A percentile compares a stretch with the other conserved stretches of the same genome.
These are phyloP conservation scores for Uropetala carovei DNA, from an alignment of 2,888 invertebrate genomes.

Conservation along the genomic window DNA sequence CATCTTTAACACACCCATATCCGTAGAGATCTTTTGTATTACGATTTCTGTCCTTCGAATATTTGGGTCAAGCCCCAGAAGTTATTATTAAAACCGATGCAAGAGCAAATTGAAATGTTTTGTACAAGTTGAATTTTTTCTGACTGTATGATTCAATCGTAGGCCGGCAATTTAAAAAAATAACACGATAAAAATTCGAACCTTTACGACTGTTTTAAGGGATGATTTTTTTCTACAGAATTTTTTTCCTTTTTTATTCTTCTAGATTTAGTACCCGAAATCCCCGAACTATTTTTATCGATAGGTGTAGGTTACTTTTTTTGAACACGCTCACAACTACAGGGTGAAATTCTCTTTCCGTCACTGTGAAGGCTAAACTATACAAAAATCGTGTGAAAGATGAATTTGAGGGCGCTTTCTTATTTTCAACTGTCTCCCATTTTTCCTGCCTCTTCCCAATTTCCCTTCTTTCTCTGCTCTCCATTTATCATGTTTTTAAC, in stretches of 20 bases:
- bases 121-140: background rate
- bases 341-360: background rate
- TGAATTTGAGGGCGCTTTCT: conserved; percentile 58
- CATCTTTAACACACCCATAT: background rate
- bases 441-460: background rate
- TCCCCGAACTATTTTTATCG: background rate
- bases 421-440: conserved; percentile 50
- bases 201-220: background rate
- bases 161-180: background rate
- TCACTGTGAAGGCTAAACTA: background rate
- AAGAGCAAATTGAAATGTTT: background rate
- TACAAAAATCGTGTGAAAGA: conserved; percentile 9
- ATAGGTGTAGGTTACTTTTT: background rate
- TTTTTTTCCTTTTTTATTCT: background rate
- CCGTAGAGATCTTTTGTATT: background rate
- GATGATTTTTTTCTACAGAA: background rate
- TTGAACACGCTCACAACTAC: background rate
- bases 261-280: background rate
- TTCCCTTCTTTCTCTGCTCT: background rate
- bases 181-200: background rate
- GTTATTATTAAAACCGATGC: background rate
- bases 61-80: background rate
- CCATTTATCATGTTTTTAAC: background rate
- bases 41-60: background rate
- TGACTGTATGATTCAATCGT: background rate